Evolutionary conservation across 1,140 invertebrate species (phyloP).

Genomic region (Diprion similis): DNA sequence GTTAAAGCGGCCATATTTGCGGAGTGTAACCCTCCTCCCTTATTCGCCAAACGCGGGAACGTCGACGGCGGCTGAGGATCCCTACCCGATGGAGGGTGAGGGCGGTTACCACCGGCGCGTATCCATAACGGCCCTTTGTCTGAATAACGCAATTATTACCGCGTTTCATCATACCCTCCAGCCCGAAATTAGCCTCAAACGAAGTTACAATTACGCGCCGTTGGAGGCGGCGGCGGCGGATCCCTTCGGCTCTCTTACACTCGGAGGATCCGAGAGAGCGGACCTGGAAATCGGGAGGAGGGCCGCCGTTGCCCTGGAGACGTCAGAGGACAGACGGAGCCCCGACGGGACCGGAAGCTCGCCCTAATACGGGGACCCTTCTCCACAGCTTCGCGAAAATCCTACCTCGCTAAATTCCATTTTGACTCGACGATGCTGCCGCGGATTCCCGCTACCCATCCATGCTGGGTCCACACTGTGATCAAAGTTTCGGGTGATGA

Average conservation of each 20-base stretch:
- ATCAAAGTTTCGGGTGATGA: too few species aligned
- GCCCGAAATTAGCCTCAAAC: constrained; percentile 62
- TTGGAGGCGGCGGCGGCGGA: constrained; percentile 12
- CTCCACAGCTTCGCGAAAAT: too few species aligned
- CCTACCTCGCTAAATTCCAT: too few species aligned
- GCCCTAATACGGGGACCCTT: constrained; percentile 22
- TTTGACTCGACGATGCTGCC: too few species aligned
- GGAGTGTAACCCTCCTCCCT: constrained; percentile 42
- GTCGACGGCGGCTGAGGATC: background rate
- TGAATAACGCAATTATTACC: constrained; percentile 61
- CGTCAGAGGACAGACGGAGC: constrained; percentile 64
- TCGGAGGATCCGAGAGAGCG: background rate
- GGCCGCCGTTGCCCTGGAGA: constrained; percentile 58
- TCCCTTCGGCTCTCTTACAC: constrained; percentile 25
- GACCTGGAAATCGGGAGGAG: constrained; percentile 51
- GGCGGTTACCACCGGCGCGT: constrained; percentile 47
- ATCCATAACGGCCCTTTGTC: constrained; percentile 64
- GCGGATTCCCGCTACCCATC: too few species aligned
- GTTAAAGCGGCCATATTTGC: constrained; percentile 60
- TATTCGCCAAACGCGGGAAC: constrained; percentile 27
- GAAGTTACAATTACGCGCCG: constrained; percentile 62
- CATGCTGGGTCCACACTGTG: too few species aligned
- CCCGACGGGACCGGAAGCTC: constrained; percentile 62
- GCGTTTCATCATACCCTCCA: constrained; percentile 61
- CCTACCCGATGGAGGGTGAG: constrained; percentile 33